These are phyloP conservation scores for Ceratosolen solmsi DNA, from an alignment of 1,140 invertebrate genomes.

Conservation along the genomic window DNA sequence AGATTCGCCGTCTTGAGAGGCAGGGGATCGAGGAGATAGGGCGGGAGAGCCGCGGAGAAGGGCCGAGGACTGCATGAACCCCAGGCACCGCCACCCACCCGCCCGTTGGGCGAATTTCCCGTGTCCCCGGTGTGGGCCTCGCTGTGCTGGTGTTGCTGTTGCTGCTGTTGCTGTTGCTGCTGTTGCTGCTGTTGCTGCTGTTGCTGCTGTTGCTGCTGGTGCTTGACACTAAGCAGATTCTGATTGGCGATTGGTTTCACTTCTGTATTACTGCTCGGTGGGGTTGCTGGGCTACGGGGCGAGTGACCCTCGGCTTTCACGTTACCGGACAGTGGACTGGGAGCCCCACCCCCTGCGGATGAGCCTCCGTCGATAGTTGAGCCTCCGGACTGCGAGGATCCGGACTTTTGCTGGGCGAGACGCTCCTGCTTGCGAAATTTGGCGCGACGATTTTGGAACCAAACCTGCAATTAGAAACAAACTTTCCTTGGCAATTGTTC, in stretches of 20 bases:
- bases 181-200: conserved; percentile 35
- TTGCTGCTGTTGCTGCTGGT: conserved; percentile 55
- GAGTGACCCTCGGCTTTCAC: conserved; percentile 63
- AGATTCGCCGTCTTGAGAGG: conserved; percentile 72
- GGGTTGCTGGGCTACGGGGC: conserved; percentile 69
- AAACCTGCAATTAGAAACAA: conserved; percentile 80
- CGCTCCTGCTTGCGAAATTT: conserved; percentile 95
- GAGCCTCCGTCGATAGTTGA: conserved; percentile 53
- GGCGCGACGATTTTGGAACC: conserved; percentile 94
- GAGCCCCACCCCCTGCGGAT: conserved; percentile 50
- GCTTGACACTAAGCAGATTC: conserved; percentile 61
- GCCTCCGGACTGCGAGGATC: conserved; percentile 56
- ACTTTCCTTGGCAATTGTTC: too few species aligned
- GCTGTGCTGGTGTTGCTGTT: conserved; percentile 35
- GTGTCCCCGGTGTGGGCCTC: conserved; percentile 54
- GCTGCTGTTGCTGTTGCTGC: conserved; percentile 53
- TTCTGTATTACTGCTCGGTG: conserved; percentile 65
- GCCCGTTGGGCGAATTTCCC: conserved; percentile 63
- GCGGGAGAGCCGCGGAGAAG: conserved; percentile 68
- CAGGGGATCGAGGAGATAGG: conserved; percentile 70
- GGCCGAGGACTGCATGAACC: conserved; percentile 72
- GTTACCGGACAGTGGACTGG: conserved; percentile 50
- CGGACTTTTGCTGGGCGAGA: conserved; percentile 83
- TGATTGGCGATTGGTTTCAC: conserved; percentile 66
- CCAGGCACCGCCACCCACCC: conserved; percentile 64